Conservation (phyloP, 2,113 vertebrate genomes). For the Archocentrus centrarchus region DNA sequence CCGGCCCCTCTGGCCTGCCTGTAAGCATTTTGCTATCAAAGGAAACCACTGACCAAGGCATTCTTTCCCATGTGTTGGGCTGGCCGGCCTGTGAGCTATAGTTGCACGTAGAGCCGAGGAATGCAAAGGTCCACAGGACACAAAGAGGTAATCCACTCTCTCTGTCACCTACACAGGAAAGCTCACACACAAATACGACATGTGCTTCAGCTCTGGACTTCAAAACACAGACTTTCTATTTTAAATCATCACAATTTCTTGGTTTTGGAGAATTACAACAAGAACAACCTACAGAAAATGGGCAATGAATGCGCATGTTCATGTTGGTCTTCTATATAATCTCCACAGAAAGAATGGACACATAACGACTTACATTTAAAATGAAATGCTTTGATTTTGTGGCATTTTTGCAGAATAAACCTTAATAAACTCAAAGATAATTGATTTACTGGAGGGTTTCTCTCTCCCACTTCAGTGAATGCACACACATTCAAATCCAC, state of each 20-base stretch:
- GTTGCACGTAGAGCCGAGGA: conserved; percentile 58
- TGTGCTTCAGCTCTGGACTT: background rate
- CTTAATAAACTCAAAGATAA: background rate
- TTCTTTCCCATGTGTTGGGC: conserved; percentile 56
- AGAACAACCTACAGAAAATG: background rate
- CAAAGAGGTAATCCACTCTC: conserved; percentile 52
- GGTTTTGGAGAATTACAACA: background rate
- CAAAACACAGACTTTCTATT: conserved; percentile 8
- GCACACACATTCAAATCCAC: background rate
- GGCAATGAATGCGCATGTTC: background rate
- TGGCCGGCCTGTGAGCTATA: conserved; percentile 38
- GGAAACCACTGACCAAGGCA: conserved; percentile 83
- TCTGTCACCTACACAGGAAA: conserved; percentile 10
- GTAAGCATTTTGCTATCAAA: conserved; percentile 87
- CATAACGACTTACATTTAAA: background rate
- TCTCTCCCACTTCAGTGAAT: background rate
- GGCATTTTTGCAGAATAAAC: background rate
- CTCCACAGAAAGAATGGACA: background rate
- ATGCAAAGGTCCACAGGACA: conserved; percentile 64
- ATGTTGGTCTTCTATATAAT: background rate
- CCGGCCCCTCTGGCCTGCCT: conserved; percentile 74
- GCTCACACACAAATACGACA: conserved; percentile 13
- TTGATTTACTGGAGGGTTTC: background rate
- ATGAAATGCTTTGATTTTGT: background rate
- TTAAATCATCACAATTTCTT: background rate